Conservation (phyloP, 2,113 vertebrate genomes). For the Engystomops pustulosus region DNA sequence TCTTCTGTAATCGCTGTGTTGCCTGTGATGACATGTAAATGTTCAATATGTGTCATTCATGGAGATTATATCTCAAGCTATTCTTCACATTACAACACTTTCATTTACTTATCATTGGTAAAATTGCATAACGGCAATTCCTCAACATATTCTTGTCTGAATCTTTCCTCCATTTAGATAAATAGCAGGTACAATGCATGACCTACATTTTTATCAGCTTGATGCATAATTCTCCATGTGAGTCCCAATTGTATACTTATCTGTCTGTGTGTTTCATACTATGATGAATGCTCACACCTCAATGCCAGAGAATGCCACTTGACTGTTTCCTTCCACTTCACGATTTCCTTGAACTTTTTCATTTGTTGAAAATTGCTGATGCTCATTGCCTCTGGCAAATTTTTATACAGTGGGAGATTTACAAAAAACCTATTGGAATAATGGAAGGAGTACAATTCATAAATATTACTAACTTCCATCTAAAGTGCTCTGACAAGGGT, state of each 20-base stretch:
- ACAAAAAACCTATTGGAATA: too few relatives aligned
- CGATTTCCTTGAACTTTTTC: neutral
- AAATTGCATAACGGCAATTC: neutral
- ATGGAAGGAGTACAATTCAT: too few relatives aligned
- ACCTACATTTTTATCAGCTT: neutral
- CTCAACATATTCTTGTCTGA: neutral
- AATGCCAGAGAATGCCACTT: neutral
- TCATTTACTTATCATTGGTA: neutral
- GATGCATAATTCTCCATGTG: conserved; percentile 4
- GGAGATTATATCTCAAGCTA: conserved; percentile 19
- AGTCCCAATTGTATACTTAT: neutral
- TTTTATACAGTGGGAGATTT: too few relatives aligned
- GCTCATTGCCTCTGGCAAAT: too few relatives aligned
- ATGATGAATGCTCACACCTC: neutral
- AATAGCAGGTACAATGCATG: too few relatives aligned
- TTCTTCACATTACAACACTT: neutral
- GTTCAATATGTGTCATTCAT: neutral
- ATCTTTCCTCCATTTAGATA: too few relatives aligned
- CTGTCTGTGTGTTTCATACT: neutral
- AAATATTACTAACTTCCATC: too few relatives aligned
- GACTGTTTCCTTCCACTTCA: too few relatives aligned
- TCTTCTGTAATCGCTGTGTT: neutral
- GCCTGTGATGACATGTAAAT: neutral
- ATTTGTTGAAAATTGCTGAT: neutral
- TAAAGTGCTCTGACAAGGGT: too few relatives aligned